Base-by-base conservation (phyloP, 2,888 invertebrate species). In the Phanerotoma sp. region DNA sequence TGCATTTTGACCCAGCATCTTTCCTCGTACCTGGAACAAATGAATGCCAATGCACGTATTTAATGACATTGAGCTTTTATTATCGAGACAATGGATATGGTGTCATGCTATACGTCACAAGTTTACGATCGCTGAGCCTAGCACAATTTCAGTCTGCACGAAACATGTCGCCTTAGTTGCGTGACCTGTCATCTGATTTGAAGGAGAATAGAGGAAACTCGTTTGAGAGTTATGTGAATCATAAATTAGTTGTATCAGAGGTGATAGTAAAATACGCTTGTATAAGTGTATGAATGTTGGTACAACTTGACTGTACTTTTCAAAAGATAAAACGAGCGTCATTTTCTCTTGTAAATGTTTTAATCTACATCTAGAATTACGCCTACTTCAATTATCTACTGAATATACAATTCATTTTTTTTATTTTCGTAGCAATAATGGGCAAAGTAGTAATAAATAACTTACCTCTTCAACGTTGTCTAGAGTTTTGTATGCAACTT, bases 401-500 rank as follows among this genome's bases (percentile, higher is more conserved):
- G n/a, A n/a, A n/a, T n/a, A n/a, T n/a, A n/a, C n/a, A n/a, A n/a
- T n/a, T n/a, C n/a, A n/a, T n/a, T n/a, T n/a, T n/a, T n/a, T n/a
- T n/a, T n/a, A n/a, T n/a, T n/a, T n/a, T n/a, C n/a, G n/a, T n/a
- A n/a, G n/a, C n/a, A n/a, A n/a, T n/a, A n/a, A n/a, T n/a, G n/a
- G n/a, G n/a, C n/a, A n/a, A n/a, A n/a, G n/a, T n/a, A n/a, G n/a
- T n/a, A n/a, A n/a, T n/a, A n/a, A n/a, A n/a, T n/a, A n/a, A n/a
- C n/a, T n/a, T n/a, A 85, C 83, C 77, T 83, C 82, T 65, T 83
- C 81, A 54, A 80, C 77, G 48, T 80, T 80, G 68, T 86, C 85
- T 70, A 86, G 78, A 61, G 88, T 86, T 74, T 89, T 89, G 80
- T 93, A 93, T 66, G 89, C 89, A 65, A 94, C 89, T 81, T 90